Percentiles rank a stretch among this genome's conserved stretches.
Conservation (phyloP, 2,888 invertebrate genomes). For the Horisme vitalbata region DNA sequence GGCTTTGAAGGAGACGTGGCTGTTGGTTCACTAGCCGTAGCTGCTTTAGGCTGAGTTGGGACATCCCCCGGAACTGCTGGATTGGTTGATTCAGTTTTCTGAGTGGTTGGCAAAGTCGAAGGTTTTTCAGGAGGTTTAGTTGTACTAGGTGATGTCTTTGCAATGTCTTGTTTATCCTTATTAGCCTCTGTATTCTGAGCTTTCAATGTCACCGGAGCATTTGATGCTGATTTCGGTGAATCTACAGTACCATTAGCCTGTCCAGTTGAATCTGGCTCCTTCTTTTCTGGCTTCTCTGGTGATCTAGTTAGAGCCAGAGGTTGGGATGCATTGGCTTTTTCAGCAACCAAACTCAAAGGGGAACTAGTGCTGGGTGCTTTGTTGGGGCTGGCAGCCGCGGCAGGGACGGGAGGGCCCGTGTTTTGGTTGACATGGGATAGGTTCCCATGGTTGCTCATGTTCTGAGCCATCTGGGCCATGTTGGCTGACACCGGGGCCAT, state of each 20-base stretch:
- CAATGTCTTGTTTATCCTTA: constrained; percentile 72
- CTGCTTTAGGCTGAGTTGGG: constrained; percentile 62
- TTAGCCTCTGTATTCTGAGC: constrained; percentile 67
- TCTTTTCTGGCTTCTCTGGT: constrained; percentile 75
- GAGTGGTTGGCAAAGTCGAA: constrained; percentile 53
- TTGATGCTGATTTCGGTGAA: constrained; percentile 62
- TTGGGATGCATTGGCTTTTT: constrained; percentile 59
- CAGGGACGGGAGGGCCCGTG: constrained; percentile 59
- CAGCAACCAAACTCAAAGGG: constrained; percentile 74
- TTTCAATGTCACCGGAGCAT: constrained; percentile 58
- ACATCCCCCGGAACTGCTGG: constrained; percentile 51
- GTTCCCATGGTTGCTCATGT: constrained; percentile 80
- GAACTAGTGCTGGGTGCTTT: constrained; percentile 62
- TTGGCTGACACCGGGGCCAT: constrained; percentile 78
- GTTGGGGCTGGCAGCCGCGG: constrained; percentile 57
- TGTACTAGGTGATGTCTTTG: constrained; percentile 73
- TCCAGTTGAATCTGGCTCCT: constrained; percentile 67
- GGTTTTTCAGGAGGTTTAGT: constrained; percentile 73
- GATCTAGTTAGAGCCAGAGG: constrained; percentile 73
- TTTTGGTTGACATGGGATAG: constrained; percentile 72
- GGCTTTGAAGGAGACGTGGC: constrained; percentile 71
- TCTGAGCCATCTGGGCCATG: constrained; percentile 80
- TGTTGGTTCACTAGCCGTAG: constrained; percentile 64
- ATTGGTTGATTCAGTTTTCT: constrained; percentile 57
- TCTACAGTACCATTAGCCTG: constrained; percentile 75